These are phyloP conservation scores for Kryptolebias ocellatus DNA, from an alignment of 2,797 vertebrate genomes.

Conservation along the genomic window DNA sequence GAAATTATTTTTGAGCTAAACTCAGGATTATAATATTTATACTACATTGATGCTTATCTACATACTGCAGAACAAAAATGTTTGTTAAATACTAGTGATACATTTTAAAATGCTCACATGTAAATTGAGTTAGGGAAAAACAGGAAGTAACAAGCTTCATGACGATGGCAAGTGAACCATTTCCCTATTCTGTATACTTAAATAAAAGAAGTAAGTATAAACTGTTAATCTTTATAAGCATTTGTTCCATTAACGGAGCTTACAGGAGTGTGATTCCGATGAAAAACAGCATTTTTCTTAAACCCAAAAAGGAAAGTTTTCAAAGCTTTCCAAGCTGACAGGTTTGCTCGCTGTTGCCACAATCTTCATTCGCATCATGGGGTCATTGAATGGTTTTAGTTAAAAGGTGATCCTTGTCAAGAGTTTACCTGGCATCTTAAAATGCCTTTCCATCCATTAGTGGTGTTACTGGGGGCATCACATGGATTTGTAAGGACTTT, in stretches of 20 bases:
- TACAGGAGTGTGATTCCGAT: too few relatives aligned
- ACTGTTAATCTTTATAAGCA: too few relatives aligned
- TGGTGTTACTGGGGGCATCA: not conserved
- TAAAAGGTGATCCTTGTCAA: not conserved
- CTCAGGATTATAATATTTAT: not conserved
- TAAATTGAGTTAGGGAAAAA: not conserved
- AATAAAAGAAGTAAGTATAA: too few relatives aligned
- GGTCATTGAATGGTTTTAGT: not conserved
- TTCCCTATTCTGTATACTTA: not conserved
- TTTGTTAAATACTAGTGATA: not conserved
- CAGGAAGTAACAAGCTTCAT: not conserved
- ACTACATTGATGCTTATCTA: too few relatives aligned
- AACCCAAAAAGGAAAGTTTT: not conserved
- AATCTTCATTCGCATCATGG: too few relatives aligned
- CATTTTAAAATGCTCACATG: not conserved
- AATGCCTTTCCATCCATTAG: not conserved
- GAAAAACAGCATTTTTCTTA: too few relatives aligned
- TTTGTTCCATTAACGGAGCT: too few relatives aligned
- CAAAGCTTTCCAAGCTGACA: not conserved
- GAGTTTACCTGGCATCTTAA: too few relatives aligned
- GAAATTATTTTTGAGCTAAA: conserved; percentile 32
- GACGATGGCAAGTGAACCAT: not conserved
- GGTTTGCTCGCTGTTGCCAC: not conserved
- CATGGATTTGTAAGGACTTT: not conserved
- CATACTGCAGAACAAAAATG: not conserved